Conservation (phyloP, 2,797 vertebrate species). For the Artibeus jamaicensis region DNA sequence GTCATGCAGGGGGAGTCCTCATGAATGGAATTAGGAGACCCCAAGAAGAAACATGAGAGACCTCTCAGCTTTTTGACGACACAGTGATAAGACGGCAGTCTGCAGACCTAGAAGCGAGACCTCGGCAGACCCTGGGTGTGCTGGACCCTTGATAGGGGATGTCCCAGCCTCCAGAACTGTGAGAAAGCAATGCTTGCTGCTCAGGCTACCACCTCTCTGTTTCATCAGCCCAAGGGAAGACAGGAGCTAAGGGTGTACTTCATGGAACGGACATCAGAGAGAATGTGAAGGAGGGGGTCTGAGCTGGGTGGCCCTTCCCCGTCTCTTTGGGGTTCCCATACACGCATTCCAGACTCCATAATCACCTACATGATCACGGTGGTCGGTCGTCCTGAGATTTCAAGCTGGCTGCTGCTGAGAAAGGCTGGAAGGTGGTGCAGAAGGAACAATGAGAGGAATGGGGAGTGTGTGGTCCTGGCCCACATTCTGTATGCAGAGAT, state of each 20-base stretch:
- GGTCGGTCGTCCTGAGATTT: background rate
- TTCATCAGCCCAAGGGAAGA: background rate
- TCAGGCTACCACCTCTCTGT: background rate
- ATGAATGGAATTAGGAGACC: background rate
- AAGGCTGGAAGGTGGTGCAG: background rate
- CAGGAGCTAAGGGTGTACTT: background rate
- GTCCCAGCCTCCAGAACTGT: background rate
- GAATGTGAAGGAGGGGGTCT: background rate
- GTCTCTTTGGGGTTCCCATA: background rate
- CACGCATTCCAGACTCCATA: background rate
- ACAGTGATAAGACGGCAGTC: background rate
- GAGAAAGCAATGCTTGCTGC: background rate
- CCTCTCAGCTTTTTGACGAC: background rate
- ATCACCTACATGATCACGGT: background rate
- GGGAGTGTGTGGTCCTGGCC: background rate
- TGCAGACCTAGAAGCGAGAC: background rate
- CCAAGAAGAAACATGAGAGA: background rate
- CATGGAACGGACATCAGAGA: background rate
- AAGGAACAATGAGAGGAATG: background rate
- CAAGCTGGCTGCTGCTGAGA: background rate
- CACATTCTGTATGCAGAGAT: background rate
- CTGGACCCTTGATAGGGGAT: background rate
- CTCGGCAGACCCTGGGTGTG: too few relatives aligned
- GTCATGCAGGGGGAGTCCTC: accelerated
- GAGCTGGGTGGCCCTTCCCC: background rate